Conservation (phyloP, 2,888 invertebrate genomes). For the Teinopalpus imperialis region DNA sequence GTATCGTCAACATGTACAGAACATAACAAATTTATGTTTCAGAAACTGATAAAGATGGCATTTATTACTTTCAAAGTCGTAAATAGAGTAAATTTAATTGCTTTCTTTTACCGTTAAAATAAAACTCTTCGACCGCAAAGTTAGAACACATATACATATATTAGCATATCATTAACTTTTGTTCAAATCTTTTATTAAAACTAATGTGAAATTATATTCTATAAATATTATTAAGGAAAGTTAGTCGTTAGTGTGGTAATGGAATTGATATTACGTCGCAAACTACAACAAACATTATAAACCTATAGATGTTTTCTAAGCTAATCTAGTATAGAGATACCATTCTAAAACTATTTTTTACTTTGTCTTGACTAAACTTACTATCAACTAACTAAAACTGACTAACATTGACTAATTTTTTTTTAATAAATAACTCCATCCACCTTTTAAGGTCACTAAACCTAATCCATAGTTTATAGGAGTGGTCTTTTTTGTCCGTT, state of each 20-base stretch:
- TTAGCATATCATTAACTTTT: conserved; percentile 15
- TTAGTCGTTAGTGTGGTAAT: neutral
- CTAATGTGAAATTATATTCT: conserved; percentile 3
- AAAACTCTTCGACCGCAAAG: conserved; percentile 15
- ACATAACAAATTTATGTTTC: conserved; percentile 13
- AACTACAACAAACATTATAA: too few species aligned
- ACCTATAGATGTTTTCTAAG: too few species aligned
- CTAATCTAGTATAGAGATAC: too few species aligned
- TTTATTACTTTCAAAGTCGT: conserved; percentile 14
- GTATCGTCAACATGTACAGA: conserved; percentile 11
- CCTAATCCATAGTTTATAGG: too few species aligned
- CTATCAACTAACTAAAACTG: too few species aligned
- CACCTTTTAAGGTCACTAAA: too few species aligned
- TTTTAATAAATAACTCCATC: too few species aligned
- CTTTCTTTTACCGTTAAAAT: conserved; percentile 17
- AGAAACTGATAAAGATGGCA: conserved; percentile 15
- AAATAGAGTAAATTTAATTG: conserved; percentile 23
- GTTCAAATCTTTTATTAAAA: conserved; percentile 2
- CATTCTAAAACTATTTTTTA: too few species aligned
- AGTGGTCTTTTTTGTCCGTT: too few species aligned
- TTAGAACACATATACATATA: conserved; percentile 11
- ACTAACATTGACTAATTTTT: too few species aligned
- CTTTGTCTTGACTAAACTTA: too few species aligned
- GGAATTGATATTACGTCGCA: too few species aligned
- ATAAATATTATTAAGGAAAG: conserved; percentile 12